Conservation (phyloP, 2,113 vertebrate genomes). For the Agelaius tricolor region DNA sequence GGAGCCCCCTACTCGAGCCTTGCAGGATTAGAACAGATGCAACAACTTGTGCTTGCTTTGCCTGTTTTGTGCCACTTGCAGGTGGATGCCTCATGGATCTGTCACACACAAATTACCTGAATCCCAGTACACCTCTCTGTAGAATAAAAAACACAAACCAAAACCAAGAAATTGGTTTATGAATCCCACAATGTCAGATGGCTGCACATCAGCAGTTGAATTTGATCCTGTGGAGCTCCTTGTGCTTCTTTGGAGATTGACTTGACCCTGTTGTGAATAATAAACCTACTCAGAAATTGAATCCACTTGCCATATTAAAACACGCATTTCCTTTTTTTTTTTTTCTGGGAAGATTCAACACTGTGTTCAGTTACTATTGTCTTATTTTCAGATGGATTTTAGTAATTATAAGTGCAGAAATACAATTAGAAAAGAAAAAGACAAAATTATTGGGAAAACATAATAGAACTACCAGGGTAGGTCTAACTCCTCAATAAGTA, state of each 20-base stretch:
- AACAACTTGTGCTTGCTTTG: neutral
- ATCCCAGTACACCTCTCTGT: neutral
- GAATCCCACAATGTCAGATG: neutral
- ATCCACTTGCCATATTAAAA: neutral
- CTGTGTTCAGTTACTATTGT: neutral
- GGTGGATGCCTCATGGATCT: neutral
- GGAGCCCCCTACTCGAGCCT: neutral
- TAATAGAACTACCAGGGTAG: neutral
- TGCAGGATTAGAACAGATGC: neutral
- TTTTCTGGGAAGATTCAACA: neutral
- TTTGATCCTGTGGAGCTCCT: neutral
- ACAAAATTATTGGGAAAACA: neutral
- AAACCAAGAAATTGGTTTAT: neutral
- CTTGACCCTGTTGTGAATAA: neutral
- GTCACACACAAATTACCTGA: rapidly evolving
- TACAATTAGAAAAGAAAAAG: neutral
- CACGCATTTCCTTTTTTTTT: neutral
- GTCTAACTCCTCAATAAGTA: neutral
- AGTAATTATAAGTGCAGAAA: neutral
- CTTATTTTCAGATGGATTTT: neutral
- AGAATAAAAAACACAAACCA: neutral
- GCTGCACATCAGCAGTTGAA: neutral
- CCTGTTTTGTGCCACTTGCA: neutral
- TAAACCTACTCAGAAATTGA: neutral
- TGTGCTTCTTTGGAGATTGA: neutral